These are phyloP conservation scores for Sebastes alutus DNA, from an alignment of 2,797 vertebrate genomes.

Conservation along the genomic window DNA sequence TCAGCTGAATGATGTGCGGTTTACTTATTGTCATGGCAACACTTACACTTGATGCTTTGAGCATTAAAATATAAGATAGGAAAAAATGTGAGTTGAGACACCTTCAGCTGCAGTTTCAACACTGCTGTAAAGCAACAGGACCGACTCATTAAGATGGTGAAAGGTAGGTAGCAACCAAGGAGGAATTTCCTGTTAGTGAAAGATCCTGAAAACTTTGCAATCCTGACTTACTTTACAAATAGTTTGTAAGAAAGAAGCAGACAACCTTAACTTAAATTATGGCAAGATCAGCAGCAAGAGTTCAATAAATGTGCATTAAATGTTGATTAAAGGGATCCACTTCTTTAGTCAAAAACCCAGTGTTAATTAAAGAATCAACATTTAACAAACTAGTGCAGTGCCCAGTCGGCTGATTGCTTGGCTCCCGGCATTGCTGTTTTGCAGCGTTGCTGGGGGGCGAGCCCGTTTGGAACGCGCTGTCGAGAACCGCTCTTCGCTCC, in stretches of 20 bases:
- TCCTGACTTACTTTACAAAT: not conserved
- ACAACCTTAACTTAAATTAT: not conserved
- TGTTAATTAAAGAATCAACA: not conserved
- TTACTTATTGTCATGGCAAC: constrained; percentile 40
- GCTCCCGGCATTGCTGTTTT: not conserved
- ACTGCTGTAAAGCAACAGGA: not conserved
- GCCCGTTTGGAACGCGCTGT: no score
- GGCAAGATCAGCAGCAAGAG: not conserved
- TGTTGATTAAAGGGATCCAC: not conserved
- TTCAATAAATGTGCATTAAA: not conserved
- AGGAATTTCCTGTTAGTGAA: not conserved
- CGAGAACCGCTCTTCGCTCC: no score
- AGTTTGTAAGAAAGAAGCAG: not conserved
- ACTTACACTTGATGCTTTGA: not conserved
- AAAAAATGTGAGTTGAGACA: not conserved
- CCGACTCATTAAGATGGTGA: not conserved
- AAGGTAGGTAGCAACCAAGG: not conserved
- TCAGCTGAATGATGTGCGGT: constrained; percentile 17
- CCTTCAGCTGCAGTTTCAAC: not conserved
- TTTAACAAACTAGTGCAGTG: not conserved
- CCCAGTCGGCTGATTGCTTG: not conserved
- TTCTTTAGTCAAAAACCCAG: not conserved
- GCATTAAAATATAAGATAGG: constrained; percentile 5
- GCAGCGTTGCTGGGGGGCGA: no score
- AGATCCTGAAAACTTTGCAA: not conserved